These are phyloP conservation scores for Coremacera marginata DNA, from an alignment of 2,888 invertebrate species.

Conservation along the genomic window DNA sequence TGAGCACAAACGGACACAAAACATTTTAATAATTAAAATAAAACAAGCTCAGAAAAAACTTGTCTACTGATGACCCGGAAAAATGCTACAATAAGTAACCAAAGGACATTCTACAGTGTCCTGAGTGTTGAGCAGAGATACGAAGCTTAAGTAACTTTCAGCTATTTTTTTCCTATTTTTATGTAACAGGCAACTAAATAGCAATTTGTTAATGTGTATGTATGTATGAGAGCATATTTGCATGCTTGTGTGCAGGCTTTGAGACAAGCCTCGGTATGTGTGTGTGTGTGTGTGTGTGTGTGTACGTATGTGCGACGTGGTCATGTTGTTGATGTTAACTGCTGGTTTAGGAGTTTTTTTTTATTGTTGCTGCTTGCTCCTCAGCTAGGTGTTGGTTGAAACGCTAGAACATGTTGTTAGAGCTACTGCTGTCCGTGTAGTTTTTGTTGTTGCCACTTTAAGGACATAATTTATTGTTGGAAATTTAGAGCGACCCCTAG, in stretches of 20 bases:
- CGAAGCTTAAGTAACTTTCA: neutral
- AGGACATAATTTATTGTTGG: slow-evolving; percentile 30
- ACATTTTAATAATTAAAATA: too few relatives aligned
- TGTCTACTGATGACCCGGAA: slow-evolving; percentile 1
- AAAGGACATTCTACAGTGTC: neutral
- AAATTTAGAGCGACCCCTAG: slow-evolving; percentile 14
- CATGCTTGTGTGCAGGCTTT: slow-evolving; percentile 20
- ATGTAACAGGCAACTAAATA: slow-evolving; percentile 1
- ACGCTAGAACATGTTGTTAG: neutral
- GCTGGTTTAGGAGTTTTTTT: slow-evolving; percentile 13
- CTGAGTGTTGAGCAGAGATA: slow-evolving; percentile 20
- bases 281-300: neutral
- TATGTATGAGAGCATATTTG: neutral
- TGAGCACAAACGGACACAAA: too few relatives aligned
- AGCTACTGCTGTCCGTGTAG: neutral
- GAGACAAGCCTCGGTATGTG: neutral
- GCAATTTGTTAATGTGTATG: slow-evolving; percentile 20
- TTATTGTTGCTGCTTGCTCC: neutral
- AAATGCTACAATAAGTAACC: neutral
- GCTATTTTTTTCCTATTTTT: neutral
- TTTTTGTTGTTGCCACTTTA: slow-evolving; percentile 22
- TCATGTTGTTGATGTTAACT: slow-evolving; percentile 34
- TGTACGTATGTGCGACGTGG: slow-evolving; percentile 26
- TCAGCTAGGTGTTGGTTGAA: neutral
- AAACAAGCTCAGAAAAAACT: neutral